Percentiles rank a stretch among this genome's conserved stretches.
Evolutionary conservation across 2,888 invertebrate species (phyloP).

Genomic region (Aelia acuminata): DNA sequence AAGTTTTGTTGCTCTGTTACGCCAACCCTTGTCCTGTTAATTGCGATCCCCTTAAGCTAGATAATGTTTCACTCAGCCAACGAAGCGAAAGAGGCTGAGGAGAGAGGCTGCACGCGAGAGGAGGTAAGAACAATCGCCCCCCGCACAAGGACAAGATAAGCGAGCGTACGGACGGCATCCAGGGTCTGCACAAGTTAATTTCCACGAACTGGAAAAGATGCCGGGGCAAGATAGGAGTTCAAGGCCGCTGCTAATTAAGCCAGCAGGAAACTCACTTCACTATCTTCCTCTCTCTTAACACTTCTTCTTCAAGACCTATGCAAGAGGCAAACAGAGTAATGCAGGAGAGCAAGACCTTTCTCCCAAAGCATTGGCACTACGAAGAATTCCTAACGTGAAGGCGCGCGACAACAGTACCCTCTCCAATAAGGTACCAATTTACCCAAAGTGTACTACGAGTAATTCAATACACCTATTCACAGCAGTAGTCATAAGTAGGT

Average conservation of each 20-base stretch:
- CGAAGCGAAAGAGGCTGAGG: neutral
- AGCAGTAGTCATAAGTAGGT: too few relatives aligned
- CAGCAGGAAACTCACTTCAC: neutral
- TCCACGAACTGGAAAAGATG: slow-evolving; percentile 26
- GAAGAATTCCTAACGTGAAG: too few relatives aligned
- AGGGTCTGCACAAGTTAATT: slow-evolving; percentile 44
- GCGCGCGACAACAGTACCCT: too few relatives aligned
- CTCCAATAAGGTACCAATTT: too few relatives aligned
- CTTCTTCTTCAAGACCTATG: neutral
- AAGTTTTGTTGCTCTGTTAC: neutral
- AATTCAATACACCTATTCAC: too few relatives aligned
- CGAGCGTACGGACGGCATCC: neutral
- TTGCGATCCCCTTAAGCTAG: neutral
- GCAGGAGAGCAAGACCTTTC: too few relatives aligned
- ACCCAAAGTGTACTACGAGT: too few relatives aligned
- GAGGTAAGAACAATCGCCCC: slow-evolving; percentile 19
- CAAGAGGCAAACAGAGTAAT: too few relatives aligned
- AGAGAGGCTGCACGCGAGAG: slow-evolving; percentile 36
- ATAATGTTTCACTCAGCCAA: neutral
- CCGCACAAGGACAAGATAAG: neutral
- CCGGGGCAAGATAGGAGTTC: neutral
- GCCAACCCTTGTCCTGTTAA: neutral
- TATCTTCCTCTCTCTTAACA: neutral
- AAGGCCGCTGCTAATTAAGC: slow-evolving; percentile 16
- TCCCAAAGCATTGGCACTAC: too few relatives aligned